These are phyloP conservation scores for Microcebus griseorufus DNA, from an alignment of 2,113 vertebrate species.

Conservation along the genomic window DNA sequence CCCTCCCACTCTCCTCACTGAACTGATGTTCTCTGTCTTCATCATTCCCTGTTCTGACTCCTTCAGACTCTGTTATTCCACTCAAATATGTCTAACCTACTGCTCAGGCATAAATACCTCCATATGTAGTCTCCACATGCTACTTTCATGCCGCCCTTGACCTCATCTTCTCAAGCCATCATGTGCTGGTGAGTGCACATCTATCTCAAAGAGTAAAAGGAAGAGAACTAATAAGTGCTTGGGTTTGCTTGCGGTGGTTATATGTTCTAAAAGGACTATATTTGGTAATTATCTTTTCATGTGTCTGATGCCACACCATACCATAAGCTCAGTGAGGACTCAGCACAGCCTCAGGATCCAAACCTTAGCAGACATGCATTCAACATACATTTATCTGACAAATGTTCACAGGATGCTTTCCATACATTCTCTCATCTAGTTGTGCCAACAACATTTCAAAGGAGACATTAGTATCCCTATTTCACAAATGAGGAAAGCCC, in stretches of 20 bases:
- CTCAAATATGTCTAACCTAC: not conserved
- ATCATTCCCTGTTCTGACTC: not conserved
- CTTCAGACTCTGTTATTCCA: not conserved
- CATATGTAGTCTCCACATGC: too few relatives aligned
- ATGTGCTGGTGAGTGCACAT: not conserved
- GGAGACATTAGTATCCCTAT: not conserved
- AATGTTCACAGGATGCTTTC: not conserved
- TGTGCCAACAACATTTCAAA: not conserved
- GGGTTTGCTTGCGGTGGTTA: not conserved
- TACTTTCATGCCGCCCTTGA: not conserved
- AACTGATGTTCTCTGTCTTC: not conserved
- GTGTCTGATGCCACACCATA: not conserved
- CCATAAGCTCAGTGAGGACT: not conserved
- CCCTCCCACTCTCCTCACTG: not conserved
- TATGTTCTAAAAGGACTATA: not conserved
- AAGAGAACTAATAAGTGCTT: not conserved
- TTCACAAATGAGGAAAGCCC: not conserved
- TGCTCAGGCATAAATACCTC: not conserved
- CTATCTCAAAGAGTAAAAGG: not conserved
- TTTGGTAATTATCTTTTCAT: not conserved
- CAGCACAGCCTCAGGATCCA: not conserved
- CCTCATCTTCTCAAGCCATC: not conserved
- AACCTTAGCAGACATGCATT: not conserved
- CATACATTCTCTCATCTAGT: not conserved
- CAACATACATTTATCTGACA: not conserved